Evolutionary conservation across 2,797 vertebrate genomes (phyloP), one percentile per base, ranked within the genome.

Genomic region (Lutjanus argentimaculatus): DNA sequence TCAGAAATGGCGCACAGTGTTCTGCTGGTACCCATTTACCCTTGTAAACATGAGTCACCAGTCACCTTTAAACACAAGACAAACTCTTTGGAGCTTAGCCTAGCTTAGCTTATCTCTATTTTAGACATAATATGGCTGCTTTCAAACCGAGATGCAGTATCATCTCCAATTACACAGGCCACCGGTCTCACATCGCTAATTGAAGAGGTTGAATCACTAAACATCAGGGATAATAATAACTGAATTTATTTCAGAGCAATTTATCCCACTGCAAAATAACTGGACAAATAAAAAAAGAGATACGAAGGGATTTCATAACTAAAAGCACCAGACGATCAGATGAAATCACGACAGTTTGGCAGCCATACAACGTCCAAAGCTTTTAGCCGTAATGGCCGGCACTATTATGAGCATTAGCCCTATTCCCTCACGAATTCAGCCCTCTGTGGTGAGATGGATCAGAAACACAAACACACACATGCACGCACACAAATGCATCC

Each of bases 331-430:
- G 73, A 91, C 91, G 93, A 93, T 94, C 93, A 91, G 80, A 85
- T 73, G 78, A 87, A 93, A 91, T 91, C 84, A 89, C 57, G 79
- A 84, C 89, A 80, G 89, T 92, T 93, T 91, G 89, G 93, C 88
- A 90, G 89, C 74, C 79, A 15, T 43, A 83, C 78, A 71, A 69
- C 70, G 49, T 85, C 87, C 87, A 92, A 90, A 92, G 93, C 93
- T 93, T 94, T 94, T 93, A 91, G 83, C 89, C 62, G 83, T 94
- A 94, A 95, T 95, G 89, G 86, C 87, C 75, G 8, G 25, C 12
- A 89, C 89, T 92, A 94, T 95, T 93, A 94, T 83, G 75, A 93
- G 72, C 93, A 94, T 94, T 94, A 95, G 92, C 66, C 89, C 90
- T 87, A 92, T 94, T 93, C 93, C 92, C 92, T 87, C 55, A 92